Conservation (phyloP, 2,797 vertebrate species). For the Eospalax fontanierii region DNA sequence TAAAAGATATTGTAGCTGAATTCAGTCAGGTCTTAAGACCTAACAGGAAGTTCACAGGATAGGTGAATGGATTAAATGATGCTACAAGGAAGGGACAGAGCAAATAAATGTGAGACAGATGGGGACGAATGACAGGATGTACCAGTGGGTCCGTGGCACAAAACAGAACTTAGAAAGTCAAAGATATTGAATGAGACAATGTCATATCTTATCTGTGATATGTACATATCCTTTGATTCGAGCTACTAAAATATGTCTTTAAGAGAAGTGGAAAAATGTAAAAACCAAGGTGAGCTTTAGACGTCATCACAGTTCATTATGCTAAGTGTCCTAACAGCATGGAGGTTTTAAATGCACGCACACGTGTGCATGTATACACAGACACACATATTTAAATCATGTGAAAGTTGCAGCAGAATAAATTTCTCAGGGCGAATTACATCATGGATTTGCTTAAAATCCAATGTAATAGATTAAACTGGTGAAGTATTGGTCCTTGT, state of each 20-base stretch:
- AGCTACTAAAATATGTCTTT: not conserved
- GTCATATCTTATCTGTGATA: not conserved
- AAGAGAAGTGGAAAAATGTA: not conserved
- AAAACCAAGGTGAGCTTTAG: not conserved
- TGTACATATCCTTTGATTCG: not conserved
- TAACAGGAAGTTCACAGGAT: not conserved
- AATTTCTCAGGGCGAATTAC: not conserved
- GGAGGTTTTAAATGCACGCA: too few species aligned
- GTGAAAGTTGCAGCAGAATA: not conserved
- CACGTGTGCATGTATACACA: too few species aligned
- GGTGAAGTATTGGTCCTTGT: not conserved
- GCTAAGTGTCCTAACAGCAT: not conserved
- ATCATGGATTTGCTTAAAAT: not conserved
- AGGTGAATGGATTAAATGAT: not conserved
- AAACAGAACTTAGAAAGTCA: not conserved
- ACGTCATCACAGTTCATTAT: not conserved
- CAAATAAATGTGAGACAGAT: not conserved
- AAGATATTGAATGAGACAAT: not conserved
- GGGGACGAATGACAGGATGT: too few species aligned
- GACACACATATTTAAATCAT: not conserved
- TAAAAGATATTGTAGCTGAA: not conserved
- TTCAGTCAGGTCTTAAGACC: not conserved
- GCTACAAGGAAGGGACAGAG: not conserved
- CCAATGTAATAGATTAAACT: not conserved
- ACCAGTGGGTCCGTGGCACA: not conserved